A percentile compares a stretch with the other conserved stretches of the same genome.
Conservation (phyloP, 2,888 invertebrate genomes). For the Subacronicta megacephala region DNA sequence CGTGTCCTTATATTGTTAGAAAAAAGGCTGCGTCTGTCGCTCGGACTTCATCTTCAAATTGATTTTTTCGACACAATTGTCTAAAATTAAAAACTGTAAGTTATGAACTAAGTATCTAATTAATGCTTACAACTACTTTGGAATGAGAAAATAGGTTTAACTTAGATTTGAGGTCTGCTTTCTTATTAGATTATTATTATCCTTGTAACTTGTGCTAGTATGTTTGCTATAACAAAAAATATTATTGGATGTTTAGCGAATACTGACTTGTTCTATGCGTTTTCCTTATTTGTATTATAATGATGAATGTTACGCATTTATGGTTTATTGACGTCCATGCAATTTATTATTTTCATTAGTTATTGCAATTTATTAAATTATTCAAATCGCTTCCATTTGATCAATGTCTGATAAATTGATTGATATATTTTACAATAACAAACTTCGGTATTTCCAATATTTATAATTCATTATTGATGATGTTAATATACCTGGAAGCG, state of each 20-base stretch:
- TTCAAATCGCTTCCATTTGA: slow-evolving; percentile 17
- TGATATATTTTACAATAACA: slow-evolving; percentile 15
- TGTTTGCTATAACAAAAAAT: no score
- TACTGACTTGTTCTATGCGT: neutral
- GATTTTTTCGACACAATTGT: no score
- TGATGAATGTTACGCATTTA: slow-evolving; percentile 3
- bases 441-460: slow-evolving; percentile 29
- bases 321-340: neutral
- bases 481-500: slow-evolving; percentile 36
- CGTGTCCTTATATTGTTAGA: neutral
- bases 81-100: no score
- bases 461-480: slow-evolving; percentile 23
- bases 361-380: slow-evolving; percentile 8
- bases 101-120: no score
- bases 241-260: neutral
- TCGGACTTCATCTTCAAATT: no score
- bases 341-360: slow-evolving; percentile 1
- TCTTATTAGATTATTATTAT: no score
- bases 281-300: neutral
- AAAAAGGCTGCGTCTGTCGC: no score
- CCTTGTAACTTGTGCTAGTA: no score
- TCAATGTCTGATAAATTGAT: slow-evolving; percentile 6
- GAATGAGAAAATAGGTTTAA: no score
- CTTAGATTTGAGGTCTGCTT: no score
- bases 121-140: no score